Conservation (phyloP, 2,797 vertebrate species). For the Paramormyrops hopkinsi region DNA sequence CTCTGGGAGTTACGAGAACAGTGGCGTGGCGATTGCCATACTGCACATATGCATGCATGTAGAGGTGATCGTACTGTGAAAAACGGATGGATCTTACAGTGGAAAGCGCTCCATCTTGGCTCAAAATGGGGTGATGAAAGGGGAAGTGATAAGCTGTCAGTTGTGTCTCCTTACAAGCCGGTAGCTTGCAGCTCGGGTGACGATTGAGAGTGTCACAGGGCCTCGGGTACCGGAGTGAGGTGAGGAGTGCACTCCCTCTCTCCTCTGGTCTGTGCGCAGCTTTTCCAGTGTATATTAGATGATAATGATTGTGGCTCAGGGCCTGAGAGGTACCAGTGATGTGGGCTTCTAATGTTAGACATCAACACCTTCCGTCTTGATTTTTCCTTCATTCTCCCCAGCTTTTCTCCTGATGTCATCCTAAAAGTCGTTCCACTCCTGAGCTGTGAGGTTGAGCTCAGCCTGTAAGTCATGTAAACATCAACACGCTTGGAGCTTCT, state of each 20-base stretch:
- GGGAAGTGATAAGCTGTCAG: slow-evolving; percentile 36
- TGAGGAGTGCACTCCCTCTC: not conserved
- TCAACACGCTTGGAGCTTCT: not conserved
- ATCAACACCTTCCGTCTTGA: not conserved
- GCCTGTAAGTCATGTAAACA: not conserved
- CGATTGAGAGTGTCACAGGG: not conserved
- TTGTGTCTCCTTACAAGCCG: slow-evolving; percentile 23
- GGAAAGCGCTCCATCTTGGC: slow-evolving; percentile 12
- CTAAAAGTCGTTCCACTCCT: not conserved
- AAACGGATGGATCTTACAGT: not conserved
- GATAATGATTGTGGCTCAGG: not conserved
- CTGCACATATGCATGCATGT: not conserved
- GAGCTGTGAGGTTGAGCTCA: not conserved
- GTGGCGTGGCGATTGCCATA: not conserved
- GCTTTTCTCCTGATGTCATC: not conserved
- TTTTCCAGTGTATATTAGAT: not conserved
- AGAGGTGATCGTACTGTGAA: not conserved
- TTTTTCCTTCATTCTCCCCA: not conserved
- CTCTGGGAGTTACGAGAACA: not conserved
- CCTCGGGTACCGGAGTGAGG: not conserved
- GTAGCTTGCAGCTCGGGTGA: slow-evolving; percentile 13
- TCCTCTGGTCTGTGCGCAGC: not conserved
- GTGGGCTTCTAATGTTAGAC: not conserved
- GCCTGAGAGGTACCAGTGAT: no score
- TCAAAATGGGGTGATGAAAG: slow-evolving; percentile 22